A percentile compares a stretch with the other conserved stretches of the same genome.
Conservation (phyloP, 2,888 invertebrate genomes). For the Rotaria magnacalcarata region DNA sequence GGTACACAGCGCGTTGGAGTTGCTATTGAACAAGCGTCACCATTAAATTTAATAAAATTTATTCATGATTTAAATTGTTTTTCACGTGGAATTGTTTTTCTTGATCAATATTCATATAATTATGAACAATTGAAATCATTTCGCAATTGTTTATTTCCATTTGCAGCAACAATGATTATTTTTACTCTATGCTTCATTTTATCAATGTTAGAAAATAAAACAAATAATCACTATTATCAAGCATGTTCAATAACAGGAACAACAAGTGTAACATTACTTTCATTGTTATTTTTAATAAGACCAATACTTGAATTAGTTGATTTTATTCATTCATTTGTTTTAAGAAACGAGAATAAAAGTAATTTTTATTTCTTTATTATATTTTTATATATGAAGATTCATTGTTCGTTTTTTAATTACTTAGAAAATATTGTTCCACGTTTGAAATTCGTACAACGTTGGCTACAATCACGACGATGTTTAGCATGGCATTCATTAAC, state of each 20-base stretch:
- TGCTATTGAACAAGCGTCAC: background rate
- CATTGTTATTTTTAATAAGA: background rate
- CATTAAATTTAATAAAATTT: background rate
- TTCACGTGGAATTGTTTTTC: background rate
- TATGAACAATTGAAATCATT: background rate
- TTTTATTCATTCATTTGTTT: background rate
- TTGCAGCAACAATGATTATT: background rate
- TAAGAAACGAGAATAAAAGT: background rate
- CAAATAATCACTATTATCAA: background rate
- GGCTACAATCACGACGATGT: background rate
- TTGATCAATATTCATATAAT: background rate
- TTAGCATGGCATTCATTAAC: constrained; percentile 15
- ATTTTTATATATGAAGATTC: too few species aligned
- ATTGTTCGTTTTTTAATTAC: too few species aligned
- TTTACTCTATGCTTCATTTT: background rate
- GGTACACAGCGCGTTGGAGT: background rate
- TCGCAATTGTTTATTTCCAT: constrained; percentile 24
- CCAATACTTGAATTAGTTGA: background rate
- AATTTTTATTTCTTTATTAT: too few species aligned
- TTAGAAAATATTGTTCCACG: background rate
- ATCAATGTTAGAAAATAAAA: background rate
- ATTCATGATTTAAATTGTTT: background rate
- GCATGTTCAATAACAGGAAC: constrained; percentile 11
- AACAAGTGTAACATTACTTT: constrained; percentile 13
- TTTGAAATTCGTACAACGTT: background rate